Evolutionary conservation across 2,797 vertebrate genomes (phyloP).

Genomic region (Masticophis lateralis): DNA sequence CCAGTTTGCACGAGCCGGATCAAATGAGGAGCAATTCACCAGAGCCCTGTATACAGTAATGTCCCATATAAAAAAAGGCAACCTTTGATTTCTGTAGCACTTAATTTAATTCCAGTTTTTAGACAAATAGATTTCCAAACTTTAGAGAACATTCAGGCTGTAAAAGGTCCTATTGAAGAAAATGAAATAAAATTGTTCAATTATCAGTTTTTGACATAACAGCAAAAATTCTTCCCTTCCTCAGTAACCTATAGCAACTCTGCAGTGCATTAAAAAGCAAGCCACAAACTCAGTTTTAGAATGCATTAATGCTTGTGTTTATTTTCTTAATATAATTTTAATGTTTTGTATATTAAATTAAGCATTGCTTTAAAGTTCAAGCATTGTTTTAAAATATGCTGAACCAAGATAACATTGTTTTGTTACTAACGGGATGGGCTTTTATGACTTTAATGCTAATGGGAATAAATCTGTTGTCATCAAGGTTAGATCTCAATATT

Average conservation of each 20-base stretch:
- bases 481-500: background rate
- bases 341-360: background rate
- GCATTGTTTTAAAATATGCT: background rate
- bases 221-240: background rate
- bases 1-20: too few species aligned
- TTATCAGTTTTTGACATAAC: background rate
- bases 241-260: background rate
- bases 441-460: slow-evolving; percentile 9
- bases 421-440: background rate
- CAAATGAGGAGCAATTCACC: too few species aligned
- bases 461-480: background rate
- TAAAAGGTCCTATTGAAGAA: background rate
- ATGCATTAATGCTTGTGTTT: background rate
- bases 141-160: background rate
- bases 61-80: background rate
- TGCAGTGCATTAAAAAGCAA: background rate
- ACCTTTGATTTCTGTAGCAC: background rate
- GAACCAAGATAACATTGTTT: background rate
- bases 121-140: background rate
- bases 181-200: background rate
- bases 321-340: background rate
- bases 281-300: background rate
- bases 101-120: background rate
- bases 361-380: background rate
- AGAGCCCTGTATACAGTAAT: background rate